These are phyloP conservation scores for Pedionomus torquatus DNA, from an alignment of 2,113 vertebrate species.

Conservation along the genomic window DNA sequence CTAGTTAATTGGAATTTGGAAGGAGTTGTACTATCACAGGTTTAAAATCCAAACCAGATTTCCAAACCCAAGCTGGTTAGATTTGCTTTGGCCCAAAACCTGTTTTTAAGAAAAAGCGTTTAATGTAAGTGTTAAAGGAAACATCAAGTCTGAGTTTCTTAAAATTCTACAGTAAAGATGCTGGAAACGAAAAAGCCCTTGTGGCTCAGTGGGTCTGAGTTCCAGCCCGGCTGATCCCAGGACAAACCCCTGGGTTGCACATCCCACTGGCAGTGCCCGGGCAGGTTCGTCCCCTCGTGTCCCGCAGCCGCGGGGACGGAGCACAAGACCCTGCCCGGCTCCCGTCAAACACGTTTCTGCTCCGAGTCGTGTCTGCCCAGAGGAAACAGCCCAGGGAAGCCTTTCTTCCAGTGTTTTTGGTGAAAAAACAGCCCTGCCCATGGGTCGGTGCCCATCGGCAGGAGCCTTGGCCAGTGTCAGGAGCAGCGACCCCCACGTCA, in stretches of 20 bases:
- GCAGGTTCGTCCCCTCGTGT: neutral
- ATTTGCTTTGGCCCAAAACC: constrained; percentile 21
- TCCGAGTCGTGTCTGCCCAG: neutral
- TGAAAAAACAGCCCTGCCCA: neutral
- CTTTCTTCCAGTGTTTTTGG: accelerated
- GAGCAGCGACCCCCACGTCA: accelerated
- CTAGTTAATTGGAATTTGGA: constrained; percentile 49
- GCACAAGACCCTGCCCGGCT: neutral
- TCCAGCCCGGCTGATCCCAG: neutral
- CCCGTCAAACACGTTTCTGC: neutral
- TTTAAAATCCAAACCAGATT: constrained; percentile 30
- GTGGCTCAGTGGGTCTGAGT: neutral
- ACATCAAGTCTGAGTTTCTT: neutral
- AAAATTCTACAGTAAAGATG: neutral
- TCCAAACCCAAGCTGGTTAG: constrained; percentile 17
- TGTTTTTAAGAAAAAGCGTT: constrained; percentile 4
- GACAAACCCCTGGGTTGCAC: neutral
- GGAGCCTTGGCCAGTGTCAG: accelerated
- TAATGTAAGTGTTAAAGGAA: neutral
- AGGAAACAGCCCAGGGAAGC: neutral
- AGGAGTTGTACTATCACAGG: neutral
- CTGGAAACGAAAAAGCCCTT: neutral
- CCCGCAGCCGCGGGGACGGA: accelerated
- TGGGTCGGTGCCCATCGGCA: neutral
- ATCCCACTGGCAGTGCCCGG: neutral